Conservation (phyloP, 30 jellyfish, hydroid and myxozoan species). For the Nemopilema nomurai region DNA sequence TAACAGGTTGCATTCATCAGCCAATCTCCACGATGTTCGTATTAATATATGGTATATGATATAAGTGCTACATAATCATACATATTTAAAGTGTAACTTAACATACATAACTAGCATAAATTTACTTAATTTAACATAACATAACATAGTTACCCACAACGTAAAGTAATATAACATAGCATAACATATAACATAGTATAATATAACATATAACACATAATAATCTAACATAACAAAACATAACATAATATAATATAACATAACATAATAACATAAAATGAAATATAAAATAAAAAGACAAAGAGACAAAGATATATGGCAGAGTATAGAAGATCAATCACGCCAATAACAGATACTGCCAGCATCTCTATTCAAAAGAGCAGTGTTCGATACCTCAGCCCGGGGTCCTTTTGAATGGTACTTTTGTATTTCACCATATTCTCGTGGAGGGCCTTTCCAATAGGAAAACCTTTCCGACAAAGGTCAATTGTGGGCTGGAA, state of each 20-base stretch:
- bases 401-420: slow-evolving; percentile 55
- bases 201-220: background rate
- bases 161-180: background rate
- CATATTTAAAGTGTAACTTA: too few relatives aligned
- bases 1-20: too few relatives aligned
- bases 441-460: slow-evolving; percentile 60
- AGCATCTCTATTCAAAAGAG: background rate
- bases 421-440: slow-evolving; percentile 19
- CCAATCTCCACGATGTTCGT: too few relatives aligned
- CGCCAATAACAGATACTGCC: too few relatives aligned
- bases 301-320: too few relatives aligned
- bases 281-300: background rate
- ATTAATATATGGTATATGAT: too few relatives aligned
- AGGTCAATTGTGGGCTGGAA: slow-evolving; percentile 86
- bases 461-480: slow-evolving; percentile 85
- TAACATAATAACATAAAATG: background rate
- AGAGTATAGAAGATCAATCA: too few relatives aligned
- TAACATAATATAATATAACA: background rate
- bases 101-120: too few relatives aligned
- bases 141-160: too few relatives aligned
- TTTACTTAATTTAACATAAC: too few relatives aligned
- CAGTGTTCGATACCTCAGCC: slow-evolving; percentile 46
- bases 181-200: too few relatives aligned
- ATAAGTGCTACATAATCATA: too few relatives aligned
- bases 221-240: background rate